Conservation (phyloP, 2,797 vertebrate species). For the Uromys caudimaculatus region DNA sequence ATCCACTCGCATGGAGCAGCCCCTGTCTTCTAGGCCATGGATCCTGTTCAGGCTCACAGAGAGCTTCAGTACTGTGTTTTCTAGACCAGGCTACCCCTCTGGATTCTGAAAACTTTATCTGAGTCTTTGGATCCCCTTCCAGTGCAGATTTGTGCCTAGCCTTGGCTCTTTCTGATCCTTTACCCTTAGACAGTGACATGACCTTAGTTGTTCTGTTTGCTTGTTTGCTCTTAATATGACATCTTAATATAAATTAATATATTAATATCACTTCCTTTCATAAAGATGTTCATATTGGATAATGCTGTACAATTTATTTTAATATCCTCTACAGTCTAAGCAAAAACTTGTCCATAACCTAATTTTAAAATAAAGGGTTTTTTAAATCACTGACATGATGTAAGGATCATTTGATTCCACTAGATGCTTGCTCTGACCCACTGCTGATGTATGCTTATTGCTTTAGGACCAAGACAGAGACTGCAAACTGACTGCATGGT, state of each 20-base stretch:
- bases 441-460: not conserved
- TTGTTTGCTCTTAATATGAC: not conserved
- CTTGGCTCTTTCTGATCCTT: not conserved
- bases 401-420: not conserved
- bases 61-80: not conserved
- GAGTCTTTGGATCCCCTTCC: not conserved
- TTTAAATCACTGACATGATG: not conserved
- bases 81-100: not conserved
- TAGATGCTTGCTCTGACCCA: not conserved
- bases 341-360: not conserved
- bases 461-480: not conserved
- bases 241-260: not conserved
- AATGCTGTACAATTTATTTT: conserved; percentile 9
- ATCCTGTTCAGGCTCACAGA: not conserved
- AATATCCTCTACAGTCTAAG: not conserved
- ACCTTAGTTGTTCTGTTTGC: not conserved
- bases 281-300: not conserved
- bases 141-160: not conserved
- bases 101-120: not conserved
- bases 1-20: not conserved
- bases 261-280: not conserved
- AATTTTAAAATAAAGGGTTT: not conserved
- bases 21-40: not conserved
- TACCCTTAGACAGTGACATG: not conserved
- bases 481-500: not conserved